Evolutionary conservation across 2,797 vertebrate genomes (phyloP).

Genomic region (Otolemur crassicaudatus): DNA sequence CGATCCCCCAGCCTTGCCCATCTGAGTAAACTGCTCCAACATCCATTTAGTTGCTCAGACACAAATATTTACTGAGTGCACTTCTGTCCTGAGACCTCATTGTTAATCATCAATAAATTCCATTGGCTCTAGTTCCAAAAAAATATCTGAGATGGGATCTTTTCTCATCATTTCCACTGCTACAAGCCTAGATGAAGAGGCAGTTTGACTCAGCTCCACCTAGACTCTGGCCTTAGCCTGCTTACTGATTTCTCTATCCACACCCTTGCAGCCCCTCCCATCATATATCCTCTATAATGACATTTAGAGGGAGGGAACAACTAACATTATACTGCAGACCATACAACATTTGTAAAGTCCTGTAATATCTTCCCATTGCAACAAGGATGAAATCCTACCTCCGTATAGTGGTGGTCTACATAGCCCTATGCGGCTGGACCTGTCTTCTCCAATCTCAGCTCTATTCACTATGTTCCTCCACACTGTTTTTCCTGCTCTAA

Average conservation of each 20-base stretch:
- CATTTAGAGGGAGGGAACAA: not conserved
- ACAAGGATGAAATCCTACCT: not conserved
- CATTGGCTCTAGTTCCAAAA: not conserved
- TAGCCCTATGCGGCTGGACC: rapidly evolving
- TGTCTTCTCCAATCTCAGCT: not conserved
- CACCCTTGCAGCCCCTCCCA: not conserved
- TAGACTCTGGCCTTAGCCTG: not conserved
- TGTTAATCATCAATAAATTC: not conserved
- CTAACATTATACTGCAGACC: not conserved
- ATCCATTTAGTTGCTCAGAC: not conserved
- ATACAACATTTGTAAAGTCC: not conserved
- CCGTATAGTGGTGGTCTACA: not conserved
- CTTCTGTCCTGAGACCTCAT: not conserved
- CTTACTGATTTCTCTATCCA: not conserved
- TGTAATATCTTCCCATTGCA: not conserved
- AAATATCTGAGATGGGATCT: not conserved
- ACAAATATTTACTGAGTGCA: conserved; percentile 10
- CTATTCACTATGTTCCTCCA: not conserved
- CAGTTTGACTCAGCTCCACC: not conserved
- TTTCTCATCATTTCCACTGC: not conserved
- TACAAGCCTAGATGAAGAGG: not conserved
- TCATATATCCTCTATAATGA: not conserved
- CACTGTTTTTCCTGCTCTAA: not conserved
- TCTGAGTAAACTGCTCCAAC: not conserved
- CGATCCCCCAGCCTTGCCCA: not conserved